Conservation (phyloP, 2,113 vertebrate genomes). For the Hemicordylus capensis region DNA sequence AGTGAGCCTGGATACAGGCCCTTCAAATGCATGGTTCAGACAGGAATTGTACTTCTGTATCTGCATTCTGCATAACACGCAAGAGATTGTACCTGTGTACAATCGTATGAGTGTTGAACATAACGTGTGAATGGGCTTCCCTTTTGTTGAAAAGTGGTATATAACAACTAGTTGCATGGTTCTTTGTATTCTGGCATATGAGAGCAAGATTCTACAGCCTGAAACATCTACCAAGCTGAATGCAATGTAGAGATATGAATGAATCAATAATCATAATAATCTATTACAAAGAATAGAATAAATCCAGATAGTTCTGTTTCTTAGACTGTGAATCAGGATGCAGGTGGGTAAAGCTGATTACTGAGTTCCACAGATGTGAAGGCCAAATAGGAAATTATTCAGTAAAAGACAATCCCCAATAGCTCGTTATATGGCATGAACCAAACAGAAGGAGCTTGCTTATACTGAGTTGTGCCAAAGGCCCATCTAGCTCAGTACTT, state of each 20-base stretch:
- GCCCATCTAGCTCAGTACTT: too few species aligned
- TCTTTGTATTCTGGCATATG: background rate
- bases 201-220: background rate
- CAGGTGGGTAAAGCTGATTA: slow-evolving; percentile 14
- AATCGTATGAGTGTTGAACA: too few species aligned
- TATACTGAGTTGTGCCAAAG: background rate
- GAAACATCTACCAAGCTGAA: background rate
- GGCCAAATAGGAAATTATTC: slow-evolving; percentile 10
- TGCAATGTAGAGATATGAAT: too few species aligned
- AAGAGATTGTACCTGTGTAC: too few species aligned
- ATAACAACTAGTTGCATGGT: background rate
- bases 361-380: slow-evolving; percentile 44
- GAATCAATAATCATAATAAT: too few species aligned
- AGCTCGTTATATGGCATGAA: slow-evolving; percentile 14
- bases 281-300: background rate
- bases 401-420: slow-evolving; percentile 23
- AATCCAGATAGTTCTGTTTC: background rate
- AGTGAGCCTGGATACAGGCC: too few species aligned
- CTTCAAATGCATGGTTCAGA: too few species aligned
- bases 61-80: too few species aligned
- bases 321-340: background rate
- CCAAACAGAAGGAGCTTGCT: background rate
- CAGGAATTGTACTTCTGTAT: too few species aligned
- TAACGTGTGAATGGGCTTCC: too few species aligned
- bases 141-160: too few species aligned